Percentiles rank a stretch among this genome's conserved stretches.
Conservation (phyloP, 2,797 vertebrate genomes). For the Platalea minor region DNA sequence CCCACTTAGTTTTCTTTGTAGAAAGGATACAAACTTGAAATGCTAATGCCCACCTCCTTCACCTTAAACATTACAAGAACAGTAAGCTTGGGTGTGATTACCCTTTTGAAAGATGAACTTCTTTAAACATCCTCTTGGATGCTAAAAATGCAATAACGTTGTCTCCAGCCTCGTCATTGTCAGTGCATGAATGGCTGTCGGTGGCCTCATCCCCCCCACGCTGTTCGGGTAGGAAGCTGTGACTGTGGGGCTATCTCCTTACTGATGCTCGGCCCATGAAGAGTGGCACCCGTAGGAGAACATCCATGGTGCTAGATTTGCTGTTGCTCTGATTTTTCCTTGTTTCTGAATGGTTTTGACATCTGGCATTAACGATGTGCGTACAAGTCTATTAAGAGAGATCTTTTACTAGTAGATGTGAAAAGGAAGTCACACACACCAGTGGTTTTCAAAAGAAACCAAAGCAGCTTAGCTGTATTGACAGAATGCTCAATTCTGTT, state of each 20-base stretch:
- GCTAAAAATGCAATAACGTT: background rate
- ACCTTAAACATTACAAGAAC: background rate
- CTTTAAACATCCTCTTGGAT: background rate
- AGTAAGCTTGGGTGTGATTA: background rate
- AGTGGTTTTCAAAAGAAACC: slow-evolving; percentile 65
- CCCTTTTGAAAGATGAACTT: background rate
- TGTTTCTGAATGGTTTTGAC: slow-evolving; percentile 53
- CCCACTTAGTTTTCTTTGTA: background rate
- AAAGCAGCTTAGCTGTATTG: slow-evolving; percentile 56
- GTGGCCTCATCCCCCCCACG: background rate
- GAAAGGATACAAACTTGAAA: background rate
- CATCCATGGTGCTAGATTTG: slow-evolving; percentile 23
- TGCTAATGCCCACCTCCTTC: background rate
- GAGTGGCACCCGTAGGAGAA: background rate
- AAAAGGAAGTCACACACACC: slow-evolving; percentile 60
- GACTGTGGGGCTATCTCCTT: slow-evolving; percentile 58
- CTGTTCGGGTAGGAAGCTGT: background rate
- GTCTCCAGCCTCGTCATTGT: slow-evolving; percentile 13
- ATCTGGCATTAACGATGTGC: slow-evolving; percentile 30
- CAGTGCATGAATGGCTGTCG: background rate
- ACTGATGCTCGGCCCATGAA: background rate
- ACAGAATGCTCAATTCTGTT: slow-evolving; percentile 55
- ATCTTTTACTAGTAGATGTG: slow-evolving; percentile 27
- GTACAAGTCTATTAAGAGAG: slow-evolving; percentile 60
- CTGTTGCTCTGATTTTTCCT: slow-evolving; percentile 30